Conservation (phyloP, 2,888 invertebrate species). For the Dorcus hopei region DNA sequence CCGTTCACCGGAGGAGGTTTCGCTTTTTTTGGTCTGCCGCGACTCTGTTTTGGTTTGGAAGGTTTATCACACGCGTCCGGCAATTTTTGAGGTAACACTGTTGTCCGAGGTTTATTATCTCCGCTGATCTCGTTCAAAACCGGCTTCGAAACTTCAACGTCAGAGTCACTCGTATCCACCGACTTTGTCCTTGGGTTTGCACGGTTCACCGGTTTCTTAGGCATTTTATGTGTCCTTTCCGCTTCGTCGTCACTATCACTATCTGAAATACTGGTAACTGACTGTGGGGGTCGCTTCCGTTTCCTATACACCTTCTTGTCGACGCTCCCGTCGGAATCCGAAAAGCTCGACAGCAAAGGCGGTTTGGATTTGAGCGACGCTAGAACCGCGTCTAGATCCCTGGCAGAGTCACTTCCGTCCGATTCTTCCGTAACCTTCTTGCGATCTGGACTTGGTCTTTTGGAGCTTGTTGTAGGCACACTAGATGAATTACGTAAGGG, state of each 20-base stretch:
- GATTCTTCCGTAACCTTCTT: conserved; percentile 40
- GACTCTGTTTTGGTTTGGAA: conserved; percentile 39
- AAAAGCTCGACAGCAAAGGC: conserved; percentile 56
- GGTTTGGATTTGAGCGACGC: conserved; percentile 39
- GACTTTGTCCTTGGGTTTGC: conserved; percentile 44
- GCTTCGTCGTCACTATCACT: conserved; percentile 40
- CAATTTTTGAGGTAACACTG: not conserved
- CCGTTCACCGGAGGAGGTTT: conserved; percentile 38
- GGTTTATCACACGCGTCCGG: conserved; percentile 8
- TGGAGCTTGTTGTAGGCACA: conserved; percentile 23
- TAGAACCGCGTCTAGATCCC: conserved; percentile 58
- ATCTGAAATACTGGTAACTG: conserved; percentile 33
- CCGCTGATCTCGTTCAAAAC: conserved; percentile 13
- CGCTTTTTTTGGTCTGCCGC: conserved; percentile 50
- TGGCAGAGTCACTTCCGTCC: conserved; percentile 53
- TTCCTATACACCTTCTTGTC: conserved; percentile 26
- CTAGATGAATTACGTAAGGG: conserved; percentile 26
- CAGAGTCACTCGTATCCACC: conserved; percentile 44
- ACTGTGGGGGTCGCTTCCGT: conserved; percentile 41
- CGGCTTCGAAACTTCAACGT: conserved; percentile 27
- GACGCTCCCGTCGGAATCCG: conserved; percentile 51
- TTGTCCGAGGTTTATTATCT: not conserved
- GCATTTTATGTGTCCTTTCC: conserved; percentile 33
- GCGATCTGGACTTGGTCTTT: conserved; percentile 29
- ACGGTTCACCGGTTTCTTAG: conserved; percentile 39